Evolutionary conservation across 2,797 vertebrate genomes (phyloP).

Genomic region (Aeoliscus strigatus): DNA sequence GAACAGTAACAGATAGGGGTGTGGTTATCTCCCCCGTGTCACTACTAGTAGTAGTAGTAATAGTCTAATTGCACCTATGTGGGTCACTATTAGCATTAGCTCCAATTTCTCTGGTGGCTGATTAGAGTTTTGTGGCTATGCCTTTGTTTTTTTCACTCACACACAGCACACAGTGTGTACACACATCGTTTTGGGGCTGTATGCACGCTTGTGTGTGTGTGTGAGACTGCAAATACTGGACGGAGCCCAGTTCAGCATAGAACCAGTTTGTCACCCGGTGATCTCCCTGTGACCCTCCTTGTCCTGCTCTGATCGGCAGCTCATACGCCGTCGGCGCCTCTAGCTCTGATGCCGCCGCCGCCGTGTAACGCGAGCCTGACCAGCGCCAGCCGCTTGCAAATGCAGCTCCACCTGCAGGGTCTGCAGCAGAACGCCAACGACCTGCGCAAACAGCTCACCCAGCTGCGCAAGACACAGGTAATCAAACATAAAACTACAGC

Average conservation of each 20-base stretch:
- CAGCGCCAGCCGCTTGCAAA: slow-evolving; percentile 83
- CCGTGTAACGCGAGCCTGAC: slow-evolving; percentile 77
- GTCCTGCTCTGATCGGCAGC: slow-evolving; percentile 70
- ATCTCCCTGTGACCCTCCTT: slow-evolving; percentile 31
- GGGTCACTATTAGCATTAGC: slow-evolving; percentile 60
- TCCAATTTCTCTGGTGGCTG: slow-evolving; percentile 31
- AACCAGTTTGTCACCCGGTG: slow-evolving; percentile 35
- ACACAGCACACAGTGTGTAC: slow-evolving; percentile 32
- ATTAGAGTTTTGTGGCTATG: slow-evolving; percentile 53
- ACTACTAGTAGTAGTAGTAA: too few relatives aligned
- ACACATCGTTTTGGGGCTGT: slow-evolving; percentile 27
- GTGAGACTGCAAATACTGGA: slow-evolving; percentile 20
- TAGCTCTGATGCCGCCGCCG: slow-evolving; percentile 85
- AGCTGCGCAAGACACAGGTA: slow-evolving; percentile 92
- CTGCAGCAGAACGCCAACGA: slow-evolving; percentile 92
- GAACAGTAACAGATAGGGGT: slow-evolving; percentile 46
- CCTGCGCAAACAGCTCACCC: slow-evolving; percentile 89
- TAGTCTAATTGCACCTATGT: slow-evolving; percentile 41
- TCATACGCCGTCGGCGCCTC: slow-evolving; percentile 80
- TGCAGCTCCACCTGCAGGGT: slow-evolving; percentile 93
- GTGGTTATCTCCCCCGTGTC: slow-evolving; percentile 51
- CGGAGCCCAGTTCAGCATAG: slow-evolving; percentile 24
- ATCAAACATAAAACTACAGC: too few relatives aligned
- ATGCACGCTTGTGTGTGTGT: slow-evolving; percentile 16
- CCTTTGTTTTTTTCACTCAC: slow-evolving; percentile 29